Evolutionary conservation across 2,797 vertebrate genomes (phyloP).

Genomic region (Spinus pinus): DNA sequence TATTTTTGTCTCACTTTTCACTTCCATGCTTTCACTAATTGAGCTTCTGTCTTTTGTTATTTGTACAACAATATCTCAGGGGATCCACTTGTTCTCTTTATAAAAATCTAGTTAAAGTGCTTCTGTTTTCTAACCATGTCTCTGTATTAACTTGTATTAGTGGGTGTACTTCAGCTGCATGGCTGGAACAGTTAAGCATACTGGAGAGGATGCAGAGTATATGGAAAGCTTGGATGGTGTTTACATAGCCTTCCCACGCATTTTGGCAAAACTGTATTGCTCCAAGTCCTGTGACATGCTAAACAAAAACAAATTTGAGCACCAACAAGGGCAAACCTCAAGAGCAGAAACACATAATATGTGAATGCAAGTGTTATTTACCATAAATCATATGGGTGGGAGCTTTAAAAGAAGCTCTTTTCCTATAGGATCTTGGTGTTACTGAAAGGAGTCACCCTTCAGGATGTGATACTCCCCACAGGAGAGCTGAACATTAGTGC

Average conservation of each 20-base stretch:
- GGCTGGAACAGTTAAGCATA: neutral
- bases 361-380: slow-evolving; percentile 11
- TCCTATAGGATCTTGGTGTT: neutral
- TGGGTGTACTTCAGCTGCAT: neutral
- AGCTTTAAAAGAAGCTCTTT: neutral
- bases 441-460: neutral
- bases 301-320: slow-evolving; percentile 29
- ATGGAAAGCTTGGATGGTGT: neutral
- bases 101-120: neutral
- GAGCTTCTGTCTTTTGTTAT: slow-evolving; percentile 19
- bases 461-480: neutral
- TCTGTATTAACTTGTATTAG: slow-evolving; percentile 5
- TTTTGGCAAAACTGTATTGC: neutral
- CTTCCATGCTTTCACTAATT: slow-evolving; percentile 4
- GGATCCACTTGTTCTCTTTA: slow-evolving; percentile 8
- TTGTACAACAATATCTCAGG: slow-evolving; percentile 7
- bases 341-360: neutral
- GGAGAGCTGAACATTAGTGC: neutral
- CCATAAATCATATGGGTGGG: neutral
- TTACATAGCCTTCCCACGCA: slow-evolving; percentile 12
- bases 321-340: neutral
- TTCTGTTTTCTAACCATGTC: neutral
- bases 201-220: neutral
- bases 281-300: neutral
- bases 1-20: slow-evolving; percentile 18